Evolutionary conservation across 2,888 invertebrate species (phyloP), one percentile per base, ranked within the genome.

Genomic region (Euspilapteryx auroguttella): DNA sequence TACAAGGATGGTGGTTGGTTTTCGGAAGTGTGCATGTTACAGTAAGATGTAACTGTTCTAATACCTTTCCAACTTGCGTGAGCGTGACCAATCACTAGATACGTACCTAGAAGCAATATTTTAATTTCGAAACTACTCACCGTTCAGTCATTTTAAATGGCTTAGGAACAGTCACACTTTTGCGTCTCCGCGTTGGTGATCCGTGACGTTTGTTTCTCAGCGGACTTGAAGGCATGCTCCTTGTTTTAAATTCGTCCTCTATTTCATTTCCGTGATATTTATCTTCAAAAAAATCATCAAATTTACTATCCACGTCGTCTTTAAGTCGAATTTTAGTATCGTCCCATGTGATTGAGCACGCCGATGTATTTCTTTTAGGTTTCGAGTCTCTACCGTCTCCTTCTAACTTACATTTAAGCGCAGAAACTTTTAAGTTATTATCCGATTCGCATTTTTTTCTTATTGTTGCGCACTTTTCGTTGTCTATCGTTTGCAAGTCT

Each of bases 61-160:
- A n/a, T n/a, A n/a, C n/a, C n/a, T n/a, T n/a, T n/a, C n/a, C n/a
- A n/a, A n/a, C n/a, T n/a, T n/a, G n/a, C n/a, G n/a, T n/a, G n/a
- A n/a, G n/a, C n/a, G n/a, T n/a, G n/a, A n/a, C n/a, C n/a, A n/a
- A n/a, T n/a, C n/a, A n/a, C n/a, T n/a, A n/a, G n/a, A n/a, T n/a
- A n/a, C n/a, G n/a, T n/a, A n/a, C n/a, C n/a, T n/a, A n/a, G n/a
- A n/a, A n/a, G n/a, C n/a, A n/a, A n/a, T n/a, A n/a, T n/a, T n/a
- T n/a, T n/a, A n/a, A n/a, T n/a, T n/a, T n/a, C n/a, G n/a, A n/a
- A 12, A 5, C 7, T 15, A 9, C 33, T 42, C 59, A 85, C 86
- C 85, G 81, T 39, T 82, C 73, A 2, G 84, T 84, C 79, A 86
- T 85, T 54, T 80, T 80, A 48, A 86, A 86, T 2, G 86, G 84